These are phyloP conservation scores for Acromyrmex heyeri DNA, from an alignment of 1,140 invertebrate species.

Conservation along the genomic window DNA sequence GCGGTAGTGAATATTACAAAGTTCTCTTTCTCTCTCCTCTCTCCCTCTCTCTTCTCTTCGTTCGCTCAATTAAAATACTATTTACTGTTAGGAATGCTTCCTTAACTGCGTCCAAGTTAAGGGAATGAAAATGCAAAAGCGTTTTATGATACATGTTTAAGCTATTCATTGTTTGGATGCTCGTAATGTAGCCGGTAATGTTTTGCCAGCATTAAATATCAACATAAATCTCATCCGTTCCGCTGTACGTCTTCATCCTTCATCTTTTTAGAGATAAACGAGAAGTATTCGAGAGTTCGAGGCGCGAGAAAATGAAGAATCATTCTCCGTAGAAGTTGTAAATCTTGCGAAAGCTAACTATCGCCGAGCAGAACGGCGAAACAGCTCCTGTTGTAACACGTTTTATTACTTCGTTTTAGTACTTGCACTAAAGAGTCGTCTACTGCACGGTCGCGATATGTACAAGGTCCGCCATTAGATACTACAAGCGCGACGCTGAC, in stretches of 20 bases:
- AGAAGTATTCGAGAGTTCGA: conserved; percentile 54
- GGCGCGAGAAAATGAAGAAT: conserved; percentile 60
- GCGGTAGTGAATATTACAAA: not conserved
- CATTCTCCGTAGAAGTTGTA: conserved; percentile 66
- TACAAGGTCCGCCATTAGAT: conserved; percentile 52
- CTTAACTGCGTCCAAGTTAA: conserved; percentile 11
- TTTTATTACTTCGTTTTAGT: conserved; percentile 68
- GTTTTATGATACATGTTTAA: conserved; percentile 46
- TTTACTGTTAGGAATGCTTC: conserved; percentile 1
- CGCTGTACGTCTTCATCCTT: conserved; percentile 49
- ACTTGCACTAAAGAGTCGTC: conserved; percentile 26
- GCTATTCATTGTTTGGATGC: conserved; percentile 49
- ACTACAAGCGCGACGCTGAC: conserved; percentile 50
- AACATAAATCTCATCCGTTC: conserved; percentile 55
- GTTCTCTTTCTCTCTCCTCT: not conserved
- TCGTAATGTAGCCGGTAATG: conserved; percentile 51
- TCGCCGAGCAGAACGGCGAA: conserved; percentile 43
- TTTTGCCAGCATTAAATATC: conserved; percentile 59
- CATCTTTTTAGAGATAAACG: conserved; percentile 30
- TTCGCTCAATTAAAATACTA: not conserved
- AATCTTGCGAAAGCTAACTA: conserved; percentile 68
- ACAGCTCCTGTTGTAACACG: conserved; percentile 34
- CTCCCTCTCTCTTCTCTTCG: not conserved
- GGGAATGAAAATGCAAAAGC: conserved; percentile 26
- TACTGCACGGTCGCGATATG: conserved; percentile 41